These are phyloP conservation scores for Anoura caudifer DNA, from an alignment of 2,113 vertebrate genomes.

Conservation along the genomic window DNA sequence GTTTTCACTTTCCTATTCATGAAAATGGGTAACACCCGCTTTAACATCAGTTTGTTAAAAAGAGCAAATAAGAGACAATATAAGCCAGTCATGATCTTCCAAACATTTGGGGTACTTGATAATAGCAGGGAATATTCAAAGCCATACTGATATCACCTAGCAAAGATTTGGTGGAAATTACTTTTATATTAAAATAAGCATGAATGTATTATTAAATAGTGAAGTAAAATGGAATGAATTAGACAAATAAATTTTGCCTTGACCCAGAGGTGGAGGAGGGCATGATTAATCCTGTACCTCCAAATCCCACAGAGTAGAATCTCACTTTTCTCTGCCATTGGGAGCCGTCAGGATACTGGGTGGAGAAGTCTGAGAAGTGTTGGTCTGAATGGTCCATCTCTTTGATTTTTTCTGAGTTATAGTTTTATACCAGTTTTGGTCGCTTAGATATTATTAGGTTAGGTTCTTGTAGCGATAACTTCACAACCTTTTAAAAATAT, in stretches of 20 bases:
- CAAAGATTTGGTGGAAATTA: background rate
- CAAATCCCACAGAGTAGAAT: background rate
- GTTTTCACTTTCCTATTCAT: background rate
- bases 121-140: background rate
- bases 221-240: background rate
- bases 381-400: background rate
- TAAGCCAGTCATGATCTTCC: background rate
- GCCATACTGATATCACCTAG: background rate
- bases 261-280: accelerated
- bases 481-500: background rate
- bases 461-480: background rate
- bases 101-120: background rate
- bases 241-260: conserved; percentile 1
- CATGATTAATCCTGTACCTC: background rate
- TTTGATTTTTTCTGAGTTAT: conserved; percentile 1
- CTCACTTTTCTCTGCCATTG: background rate
- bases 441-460: background rate
- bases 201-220: background rate
- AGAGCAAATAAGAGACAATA: background rate
- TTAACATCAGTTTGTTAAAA: background rate
- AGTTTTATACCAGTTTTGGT: background rate
- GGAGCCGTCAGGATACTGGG: background rate
- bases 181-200: conserved; percentile 10
- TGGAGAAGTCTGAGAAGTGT: background rate
- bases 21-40: background rate